Conservation (phyloP, 2,888 invertebrate species). For the Hypolimnas misippus region DNA sequence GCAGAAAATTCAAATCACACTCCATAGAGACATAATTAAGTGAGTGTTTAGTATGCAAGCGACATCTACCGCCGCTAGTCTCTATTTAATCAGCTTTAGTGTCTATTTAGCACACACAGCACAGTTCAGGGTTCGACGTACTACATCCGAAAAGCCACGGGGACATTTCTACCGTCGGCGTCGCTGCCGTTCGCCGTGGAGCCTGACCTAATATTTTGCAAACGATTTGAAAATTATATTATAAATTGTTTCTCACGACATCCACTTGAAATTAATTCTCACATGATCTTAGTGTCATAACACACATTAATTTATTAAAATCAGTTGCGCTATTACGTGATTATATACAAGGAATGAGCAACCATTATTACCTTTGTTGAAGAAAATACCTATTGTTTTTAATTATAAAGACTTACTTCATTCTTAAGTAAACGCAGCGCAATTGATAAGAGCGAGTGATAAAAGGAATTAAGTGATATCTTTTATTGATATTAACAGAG, state of each 20-base stretch:
- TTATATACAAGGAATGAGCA: too few relatives aligned
- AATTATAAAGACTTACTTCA: too few relatives aligned
- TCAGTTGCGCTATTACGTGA: too few relatives aligned
- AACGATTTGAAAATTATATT: slow-evolving; percentile 40
- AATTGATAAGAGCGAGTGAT: too few relatives aligned
- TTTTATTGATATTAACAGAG: too few relatives aligned
- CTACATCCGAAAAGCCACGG: slow-evolving; percentile 43
- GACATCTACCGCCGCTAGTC: slow-evolving; percentile 26
- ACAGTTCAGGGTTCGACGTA: slow-evolving; percentile 38
- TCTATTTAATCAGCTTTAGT: slow-evolving; percentile 37
- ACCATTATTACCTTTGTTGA: too few relatives aligned
- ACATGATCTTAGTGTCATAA: too few relatives aligned
- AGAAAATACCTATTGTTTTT: too few relatives aligned
- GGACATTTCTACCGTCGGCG: slow-evolving; percentile 38
- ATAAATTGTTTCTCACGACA: neutral
- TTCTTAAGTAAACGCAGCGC: too few relatives aligned
- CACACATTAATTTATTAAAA: too few relatives aligned
- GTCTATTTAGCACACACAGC: slow-evolving; percentile 32
- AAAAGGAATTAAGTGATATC: too few relatives aligned
- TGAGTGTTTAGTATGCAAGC: slow-evolving; percentile 30
- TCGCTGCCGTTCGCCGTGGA: slow-evolving; percentile 21
- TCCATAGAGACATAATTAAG: neutral
- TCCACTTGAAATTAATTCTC: neutral
- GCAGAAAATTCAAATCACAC: neutral
- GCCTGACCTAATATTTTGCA: slow-evolving; percentile 27